A percentile compares a stretch with the other conserved stretches of the same genome.
Evolutionary conservation across 2,888 invertebrate genomes (phyloP).

Genomic region (Calameuta filiformis): DNA sequence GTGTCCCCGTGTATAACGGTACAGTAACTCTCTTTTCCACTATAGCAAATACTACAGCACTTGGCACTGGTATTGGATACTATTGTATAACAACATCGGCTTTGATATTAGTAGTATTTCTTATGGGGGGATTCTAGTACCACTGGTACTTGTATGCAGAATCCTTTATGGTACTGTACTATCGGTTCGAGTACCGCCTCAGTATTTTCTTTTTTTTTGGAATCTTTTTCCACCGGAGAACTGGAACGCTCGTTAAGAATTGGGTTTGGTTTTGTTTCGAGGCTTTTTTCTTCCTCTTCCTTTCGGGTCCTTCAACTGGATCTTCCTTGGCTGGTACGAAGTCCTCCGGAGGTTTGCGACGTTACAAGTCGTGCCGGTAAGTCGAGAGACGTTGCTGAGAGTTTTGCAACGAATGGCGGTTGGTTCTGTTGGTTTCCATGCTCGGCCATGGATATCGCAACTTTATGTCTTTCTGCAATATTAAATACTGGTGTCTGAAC

Average conservation of each 20-base stretch:
- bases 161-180: neutral
- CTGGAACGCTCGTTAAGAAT: neutral
- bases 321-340: neutral
- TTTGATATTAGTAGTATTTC: neutral
- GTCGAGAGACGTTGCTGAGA: constrained; percentile 44
- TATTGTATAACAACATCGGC: neutral
- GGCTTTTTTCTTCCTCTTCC: neutral
- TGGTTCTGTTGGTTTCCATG: neutral
- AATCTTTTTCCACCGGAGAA: neutral
- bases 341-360: constrained; percentile 13
- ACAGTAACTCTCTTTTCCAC: neutral
- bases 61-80: neutral
- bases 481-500: constrained; percentile 21
- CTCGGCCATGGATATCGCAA: constrained; percentile 37
- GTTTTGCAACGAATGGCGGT: constrained; percentile 26
- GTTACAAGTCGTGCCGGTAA: constrained; percentile 35
- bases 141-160: neutral
- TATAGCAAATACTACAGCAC: neutral
- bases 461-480: constrained; percentile 45
- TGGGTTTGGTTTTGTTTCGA: neutral
- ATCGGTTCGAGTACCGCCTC: neutral
- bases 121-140: neutral
- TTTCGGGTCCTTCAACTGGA: neutral
- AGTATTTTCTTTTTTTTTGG: neutral
- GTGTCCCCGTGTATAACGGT: neutral